Base-by-base conservation (phyloP, 2,113 vertebrate species). In the Grus americana region DNA sequence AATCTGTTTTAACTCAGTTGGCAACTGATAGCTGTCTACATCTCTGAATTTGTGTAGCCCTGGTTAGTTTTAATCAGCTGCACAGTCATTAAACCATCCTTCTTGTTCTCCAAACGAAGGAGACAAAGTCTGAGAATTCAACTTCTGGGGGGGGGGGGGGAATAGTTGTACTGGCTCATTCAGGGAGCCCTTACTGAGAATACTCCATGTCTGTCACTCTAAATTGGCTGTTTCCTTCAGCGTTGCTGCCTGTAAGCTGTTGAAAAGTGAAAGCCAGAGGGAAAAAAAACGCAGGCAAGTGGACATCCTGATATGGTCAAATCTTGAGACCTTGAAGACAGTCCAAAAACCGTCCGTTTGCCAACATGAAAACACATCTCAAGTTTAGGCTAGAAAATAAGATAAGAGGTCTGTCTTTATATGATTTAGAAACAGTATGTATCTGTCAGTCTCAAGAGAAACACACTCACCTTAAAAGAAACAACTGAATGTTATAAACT, bases 261-360 rank as follows among this genome's bases (percentile, higher is more conserved):
- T 12, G 57, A 17, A 44, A 93, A 73, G 66, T 32, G 42, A 73
- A 79, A 90, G 84, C 84, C 68, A 68, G 88, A 92, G 61, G 76
- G 54, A 52, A 89, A 59, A 42, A 76, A 81, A 44, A 59, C 4
- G 0, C 68, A 82, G 61, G 61, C 88, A 86, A 94, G 40, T 72
- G 82, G 62, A 96, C 87, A 76, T 18, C 95, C 95, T 96, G 62
- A 96, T 96, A 96, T 76, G 94, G 96, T 72, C 88, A 97, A 95
- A 91, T 94, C 90, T 79, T n/a, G 30, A 81, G 36, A 65, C 54
- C n/a, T 58, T 94, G 92, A 74, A 70, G 27, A 29, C 58, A 11
- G 62, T 11, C 87, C 96, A 96, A 47, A 93, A 94, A 29, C n/a
- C 29, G 82, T 79, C 81, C 62, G n/a, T 94, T 76, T 92, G 66